Percentiles rank a stretch among this genome's conserved stretches.
These are phyloP conservation scores for Caretta caretta DNA, from an alignment of 2,113 vertebrate genomes.

Conservation along the genomic window DNA sequence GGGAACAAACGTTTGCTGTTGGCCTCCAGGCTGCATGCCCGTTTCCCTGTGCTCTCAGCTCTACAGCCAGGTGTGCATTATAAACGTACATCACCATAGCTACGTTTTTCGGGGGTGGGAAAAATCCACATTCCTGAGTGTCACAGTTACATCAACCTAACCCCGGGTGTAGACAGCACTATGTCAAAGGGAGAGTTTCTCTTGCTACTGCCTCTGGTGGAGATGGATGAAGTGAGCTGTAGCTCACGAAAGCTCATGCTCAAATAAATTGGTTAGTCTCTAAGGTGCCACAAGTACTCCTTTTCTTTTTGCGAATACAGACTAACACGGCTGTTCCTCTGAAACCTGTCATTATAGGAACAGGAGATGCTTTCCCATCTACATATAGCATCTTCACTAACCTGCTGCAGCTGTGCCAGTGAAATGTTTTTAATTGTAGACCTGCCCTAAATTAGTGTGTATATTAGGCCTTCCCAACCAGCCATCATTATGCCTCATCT, in stretches of 20 bases:
- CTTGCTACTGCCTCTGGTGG: neutral
- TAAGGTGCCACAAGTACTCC: no score
- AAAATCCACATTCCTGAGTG: neutral
- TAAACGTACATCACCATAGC: neutral
- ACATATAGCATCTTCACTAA: neutral
- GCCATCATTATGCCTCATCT: neutral
- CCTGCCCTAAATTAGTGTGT: neutral
- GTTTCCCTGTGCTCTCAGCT: accelerated
- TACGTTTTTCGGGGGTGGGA: neutral
- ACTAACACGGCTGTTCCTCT: no score
- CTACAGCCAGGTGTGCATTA: neutral
- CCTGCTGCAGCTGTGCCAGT: neutral
- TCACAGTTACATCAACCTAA: no score
- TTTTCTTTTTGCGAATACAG: no score
- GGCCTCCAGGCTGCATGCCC: neutral
- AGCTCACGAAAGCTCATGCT: no score
- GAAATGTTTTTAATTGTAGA: neutral
- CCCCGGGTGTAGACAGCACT: no score
- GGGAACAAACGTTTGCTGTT: neutral
- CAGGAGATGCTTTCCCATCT: no score
- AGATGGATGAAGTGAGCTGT: no score
- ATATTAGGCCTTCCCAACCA: neutral
- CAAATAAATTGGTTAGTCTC: no score
- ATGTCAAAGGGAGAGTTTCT: neutral
- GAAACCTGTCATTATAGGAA: no score